Conservation (phyloP, 1,140 invertebrate species). For the Anastatus disparis region DNA sequence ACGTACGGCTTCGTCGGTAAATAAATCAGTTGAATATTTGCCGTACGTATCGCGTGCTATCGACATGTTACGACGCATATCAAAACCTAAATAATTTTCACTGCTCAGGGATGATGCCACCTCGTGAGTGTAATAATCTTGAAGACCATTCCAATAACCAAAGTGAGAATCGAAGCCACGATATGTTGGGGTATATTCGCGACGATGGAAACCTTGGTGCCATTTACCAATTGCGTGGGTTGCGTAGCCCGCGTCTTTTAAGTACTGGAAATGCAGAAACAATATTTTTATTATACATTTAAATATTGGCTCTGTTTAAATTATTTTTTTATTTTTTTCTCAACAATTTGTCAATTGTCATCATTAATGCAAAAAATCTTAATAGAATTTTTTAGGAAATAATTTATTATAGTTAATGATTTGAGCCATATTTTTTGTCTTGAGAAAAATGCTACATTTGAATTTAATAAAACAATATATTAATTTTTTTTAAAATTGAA, state of each 20-base stretch:
- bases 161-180: constrained; percentile 88
- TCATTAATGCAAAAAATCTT: no score
- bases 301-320: no score
- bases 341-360: no score
- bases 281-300: no score
- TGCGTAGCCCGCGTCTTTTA: constrained; percentile 80
- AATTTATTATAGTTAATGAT: no score
- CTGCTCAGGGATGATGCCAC: constrained; percentile 69
- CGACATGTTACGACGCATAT: constrained; percentile 75
- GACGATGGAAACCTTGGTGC: constrained; percentile 81
- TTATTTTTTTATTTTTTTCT: no score
- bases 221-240: constrained; percentile 93
- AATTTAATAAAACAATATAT: no score
- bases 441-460: no score
- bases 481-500: no score
- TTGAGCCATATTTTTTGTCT: no score
- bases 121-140: constrained; percentile 85
- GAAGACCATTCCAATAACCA: constrained; percentile 84
- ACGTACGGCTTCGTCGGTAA: constrained; percentile 77
- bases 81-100: constrained; percentile 69
- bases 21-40: constrained; percentile 81
- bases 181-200: constrained; percentile 79
- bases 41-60: constrained; percentile 70
- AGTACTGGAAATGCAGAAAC: constrained; percentile 64
- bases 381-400: no score